phyloP scores from a whole-genome alignment of 2,113 vertebrate species.

The Oreochromis aureus region DNA sequence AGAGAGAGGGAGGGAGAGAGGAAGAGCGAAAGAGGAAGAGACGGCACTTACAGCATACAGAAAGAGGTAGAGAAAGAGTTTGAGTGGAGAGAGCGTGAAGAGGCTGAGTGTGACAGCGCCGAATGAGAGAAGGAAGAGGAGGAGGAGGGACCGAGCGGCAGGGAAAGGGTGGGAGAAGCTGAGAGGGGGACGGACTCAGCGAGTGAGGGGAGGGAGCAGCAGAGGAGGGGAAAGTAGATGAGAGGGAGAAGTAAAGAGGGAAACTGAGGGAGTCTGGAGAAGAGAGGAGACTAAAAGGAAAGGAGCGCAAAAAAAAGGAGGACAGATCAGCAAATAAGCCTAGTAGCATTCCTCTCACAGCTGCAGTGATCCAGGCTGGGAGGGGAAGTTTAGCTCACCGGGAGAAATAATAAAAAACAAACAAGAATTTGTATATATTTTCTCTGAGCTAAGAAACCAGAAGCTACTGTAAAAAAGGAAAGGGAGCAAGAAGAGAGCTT shows the following conservation, averaged over 20 bases:
- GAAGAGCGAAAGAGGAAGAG: conserved; percentile 40
- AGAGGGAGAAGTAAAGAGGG: conserved; percentile 39
- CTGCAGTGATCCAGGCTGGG: conserved; percentile 44
- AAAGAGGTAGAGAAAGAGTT: conserved; percentile 60
- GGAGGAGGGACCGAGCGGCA: conserved; percentile 21
- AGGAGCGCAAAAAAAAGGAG: neutral
- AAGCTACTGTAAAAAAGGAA: conserved; percentile 10
- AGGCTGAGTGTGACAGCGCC: conserved; percentile 42
- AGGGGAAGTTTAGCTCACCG: conserved; percentile 44
- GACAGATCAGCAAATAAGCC: conserved; percentile 54
- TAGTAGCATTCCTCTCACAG: conserved; percentile 57
- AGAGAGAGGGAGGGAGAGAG: conserved; percentile 26
- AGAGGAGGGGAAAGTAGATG: conserved; percentile 36
- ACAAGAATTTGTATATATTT: neutral
- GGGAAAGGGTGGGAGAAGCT: conserved; percentile 17
- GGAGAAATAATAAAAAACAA: neutral
- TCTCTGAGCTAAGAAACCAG: neutral
- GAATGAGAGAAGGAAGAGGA: conserved; percentile 40
- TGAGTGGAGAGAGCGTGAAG: conserved; percentile 38
- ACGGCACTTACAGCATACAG: conserved; percentile 60
- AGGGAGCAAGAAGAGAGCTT: conserved; percentile 26
- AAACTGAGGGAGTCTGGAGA: conserved; percentile 50
- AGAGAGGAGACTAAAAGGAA: conserved; percentile 2
- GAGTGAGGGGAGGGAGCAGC: conserved; percentile 26
- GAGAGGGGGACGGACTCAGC: conserved; percentile 28